Base-by-base conservation (phyloP, 2,888 invertebrate species). In the Micropterix aruncella region DNA sequence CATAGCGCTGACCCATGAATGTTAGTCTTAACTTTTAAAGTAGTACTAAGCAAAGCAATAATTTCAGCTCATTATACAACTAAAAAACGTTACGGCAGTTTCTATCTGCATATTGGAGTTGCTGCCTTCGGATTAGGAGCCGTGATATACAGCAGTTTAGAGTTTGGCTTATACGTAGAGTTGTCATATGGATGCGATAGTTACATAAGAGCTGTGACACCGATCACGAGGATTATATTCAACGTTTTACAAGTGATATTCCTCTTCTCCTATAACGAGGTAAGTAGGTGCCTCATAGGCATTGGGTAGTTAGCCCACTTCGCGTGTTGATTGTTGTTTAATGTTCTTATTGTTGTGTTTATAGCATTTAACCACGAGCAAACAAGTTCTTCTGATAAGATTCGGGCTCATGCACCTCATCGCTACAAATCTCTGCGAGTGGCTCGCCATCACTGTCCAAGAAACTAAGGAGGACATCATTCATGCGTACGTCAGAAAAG, bases 371-470 rank as follows among this genome's bases (percentile, higher is more conserved):
- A 15, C 16, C 14, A 16, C 27, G 7, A 16, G 19, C 15, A 16
- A n/a, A 19, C 15, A 15, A 17, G 19, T 12, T 37, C 36, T 9
- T 40, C 19, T 16, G 9, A 15, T 17, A 9, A 16, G 41, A 16
- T 88, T 94, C 53, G 94, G 94, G 4, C 75, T 93, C 38, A 93
- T 94, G 92, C 94, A 95, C 59, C 81, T 91, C 80, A 79, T 94
- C 42, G 93, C 91, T 1, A 89, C 91, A 16, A 94, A 94, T 64
- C 64, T 94, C 14, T 93, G 92, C 64, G 90, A 93, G 54, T 94
- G 94, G 94, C 62, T 93, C 41, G 83, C 86, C 58, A 87, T 90
- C 2, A 66, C 92, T 16, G 85, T 91, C 1, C 83, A 86, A 58
- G 91, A 92, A 60, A 91, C 91, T 2, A 83, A 87, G 57, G 89